phyloP scores from a whole-genome alignment of 2,113 vertebrate genomes.

The Stegastes partitus region DNA sequence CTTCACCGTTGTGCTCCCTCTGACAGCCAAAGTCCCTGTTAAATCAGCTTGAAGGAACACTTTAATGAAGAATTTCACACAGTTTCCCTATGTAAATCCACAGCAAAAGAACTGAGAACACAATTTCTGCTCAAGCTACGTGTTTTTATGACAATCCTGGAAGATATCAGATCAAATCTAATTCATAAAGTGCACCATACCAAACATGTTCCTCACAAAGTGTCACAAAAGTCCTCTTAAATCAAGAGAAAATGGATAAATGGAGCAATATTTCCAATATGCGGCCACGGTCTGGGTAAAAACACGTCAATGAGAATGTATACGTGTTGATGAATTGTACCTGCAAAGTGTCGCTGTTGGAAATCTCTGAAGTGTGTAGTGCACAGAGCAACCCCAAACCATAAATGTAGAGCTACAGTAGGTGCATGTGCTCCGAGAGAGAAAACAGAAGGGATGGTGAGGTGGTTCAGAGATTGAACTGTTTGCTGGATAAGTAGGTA shows the following conservation, averaged over 20 bases:
- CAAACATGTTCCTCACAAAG: background rate
- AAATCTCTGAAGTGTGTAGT: too few species aligned
- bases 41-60: slow-evolving; percentile 58
- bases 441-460: too few species aligned
- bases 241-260: background rate
- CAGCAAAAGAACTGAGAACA: slow-evolving; percentile 33
- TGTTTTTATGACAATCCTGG: slow-evolving; percentile 19
- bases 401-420: too few species aligned
- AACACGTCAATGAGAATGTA: background rate
- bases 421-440: too few species aligned
- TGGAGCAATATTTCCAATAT: too few species aligned
- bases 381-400: too few species aligned
- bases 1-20: slow-evolving; percentile 31
- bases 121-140: slow-evolving; percentile 11
- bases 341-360: too few species aligned
- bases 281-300: too few species aligned
- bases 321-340: too few species aligned
- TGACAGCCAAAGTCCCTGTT: slow-evolving; percentile 48
- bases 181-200: slow-evolving; percentile 17
- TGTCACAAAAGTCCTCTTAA: background rate
- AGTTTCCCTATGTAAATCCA: slow-evolving; percentile 51
- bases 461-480: too few species aligned
- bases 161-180: slow-evolving; percentile 31
- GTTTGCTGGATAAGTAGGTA: too few species aligned
- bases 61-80: slow-evolving; percentile 54